These are phyloP conservation scores for Nyctibius bracteatus DNA, from an alignment of 2,113 vertebrate species.

Conservation along the genomic window DNA sequence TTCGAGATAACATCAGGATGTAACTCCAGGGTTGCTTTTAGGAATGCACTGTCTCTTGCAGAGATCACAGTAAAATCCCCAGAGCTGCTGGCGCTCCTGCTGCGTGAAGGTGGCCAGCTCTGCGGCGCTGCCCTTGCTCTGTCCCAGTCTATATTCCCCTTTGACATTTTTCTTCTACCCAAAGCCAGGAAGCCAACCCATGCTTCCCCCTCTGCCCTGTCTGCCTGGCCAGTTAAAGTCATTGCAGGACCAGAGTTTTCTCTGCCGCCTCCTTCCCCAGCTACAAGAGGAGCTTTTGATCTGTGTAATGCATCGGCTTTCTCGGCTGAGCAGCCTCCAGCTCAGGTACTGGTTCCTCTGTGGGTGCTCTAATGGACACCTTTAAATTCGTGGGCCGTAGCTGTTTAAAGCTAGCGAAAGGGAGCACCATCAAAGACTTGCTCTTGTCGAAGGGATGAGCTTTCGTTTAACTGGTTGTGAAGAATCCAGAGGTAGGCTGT, in stretches of 20 bases:
- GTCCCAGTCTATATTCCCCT: background rate
- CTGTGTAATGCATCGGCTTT: fast-evolving
- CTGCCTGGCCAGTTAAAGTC: background rate
- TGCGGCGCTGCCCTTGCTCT: background rate
- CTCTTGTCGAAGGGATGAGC: background rate
- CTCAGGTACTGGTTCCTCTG: background rate
- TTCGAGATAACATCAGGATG: fast-evolving
- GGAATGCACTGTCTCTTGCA: fast-evolving
- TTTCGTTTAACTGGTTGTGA: background rate
- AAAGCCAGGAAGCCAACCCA: background rate
- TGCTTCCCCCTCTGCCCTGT: background rate
- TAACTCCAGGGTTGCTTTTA: background rate
- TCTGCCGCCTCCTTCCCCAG: background rate
- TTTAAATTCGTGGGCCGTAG: background rate
- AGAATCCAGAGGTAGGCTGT: background rate
- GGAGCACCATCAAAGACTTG: background rate
- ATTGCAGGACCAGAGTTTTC: background rate
- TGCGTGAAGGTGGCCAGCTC: background rate
- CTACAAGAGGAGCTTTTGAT: too few species aligned
- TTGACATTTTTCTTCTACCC: too few species aligned
- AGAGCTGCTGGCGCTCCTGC: background rate
- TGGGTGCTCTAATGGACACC: background rate
- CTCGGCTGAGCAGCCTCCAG: background rate
- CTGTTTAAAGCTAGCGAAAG: background rate
- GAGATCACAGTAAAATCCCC: background rate